These are phyloP conservation scores for Apteryx mantelli DNA, from an alignment of 2,113 vertebrate species.

Conservation along the genomic window DNA sequence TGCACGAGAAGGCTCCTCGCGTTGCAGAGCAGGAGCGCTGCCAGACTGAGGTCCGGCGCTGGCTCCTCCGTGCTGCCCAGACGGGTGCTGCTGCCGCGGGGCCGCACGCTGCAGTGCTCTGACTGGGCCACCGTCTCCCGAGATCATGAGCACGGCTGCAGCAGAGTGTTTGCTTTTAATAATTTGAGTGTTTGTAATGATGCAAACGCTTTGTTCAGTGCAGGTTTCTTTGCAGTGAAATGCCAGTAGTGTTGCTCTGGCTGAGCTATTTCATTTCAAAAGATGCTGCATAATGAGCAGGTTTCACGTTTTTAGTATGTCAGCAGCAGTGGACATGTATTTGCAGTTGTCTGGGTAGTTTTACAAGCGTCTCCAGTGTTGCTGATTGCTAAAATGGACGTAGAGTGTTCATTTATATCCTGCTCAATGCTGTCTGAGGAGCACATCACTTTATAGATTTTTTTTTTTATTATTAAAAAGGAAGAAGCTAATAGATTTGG, in stretches of 20 bases:
- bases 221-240: not conserved
- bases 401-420: not conserved
- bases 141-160: not conserved
- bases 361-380: not conserved
- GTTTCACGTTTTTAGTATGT: not conserved
- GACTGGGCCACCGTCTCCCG: not conserved
- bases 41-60: not conserved
- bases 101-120: not conserved
- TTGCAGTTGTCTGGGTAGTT: not conserved
- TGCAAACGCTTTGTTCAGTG: not conserved
- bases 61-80: rapidly evolving
- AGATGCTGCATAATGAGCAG: not conserved
- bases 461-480: not conserved
- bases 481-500: not conserved
- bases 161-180: not conserved
- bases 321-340: not conserved
- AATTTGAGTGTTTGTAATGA: not conserved
- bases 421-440: not conserved
- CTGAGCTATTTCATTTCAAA: not conserved
- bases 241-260: not conserved
- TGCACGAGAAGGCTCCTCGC: not conserved
- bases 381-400: not conserved
- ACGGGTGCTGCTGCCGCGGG: not conserved
- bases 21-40: not conserved
- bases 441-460: not conserved